Percentiles rank a stretch among this genome's conserved stretches.
These are phyloP conservation scores for Oophaga sylvatica DNA, from an alignment of 2,797 vertebrate species.

Conservation along the genomic window DNA sequence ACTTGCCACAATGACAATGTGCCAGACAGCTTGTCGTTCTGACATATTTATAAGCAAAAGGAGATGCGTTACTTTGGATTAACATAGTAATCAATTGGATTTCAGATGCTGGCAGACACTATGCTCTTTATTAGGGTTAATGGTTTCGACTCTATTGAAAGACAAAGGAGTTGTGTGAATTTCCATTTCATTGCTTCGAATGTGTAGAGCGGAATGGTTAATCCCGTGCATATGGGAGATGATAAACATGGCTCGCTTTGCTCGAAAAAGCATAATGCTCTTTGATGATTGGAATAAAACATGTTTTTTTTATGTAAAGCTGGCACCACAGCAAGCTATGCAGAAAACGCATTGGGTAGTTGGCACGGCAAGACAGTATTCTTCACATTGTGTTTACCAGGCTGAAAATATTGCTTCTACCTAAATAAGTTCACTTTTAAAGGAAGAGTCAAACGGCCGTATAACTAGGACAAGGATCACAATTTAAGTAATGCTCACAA, in stretches of 20 bases:
- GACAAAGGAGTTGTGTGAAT: slow-evolving; percentile 42
- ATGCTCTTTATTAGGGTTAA: slow-evolving; percentile 51
- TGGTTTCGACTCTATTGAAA: slow-evolving; percentile 34
- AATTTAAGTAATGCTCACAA: too few species aligned
- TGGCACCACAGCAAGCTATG: slow-evolving; percentile 3
- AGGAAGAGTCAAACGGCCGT: too few species aligned
- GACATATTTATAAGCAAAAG: slow-evolving; percentile 51
- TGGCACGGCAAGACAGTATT: neutral
- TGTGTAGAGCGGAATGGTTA: slow-evolving; percentile 39
- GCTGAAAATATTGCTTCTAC: neutral
- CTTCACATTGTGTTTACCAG: neutral
- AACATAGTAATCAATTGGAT: slow-evolving; percentile 52
- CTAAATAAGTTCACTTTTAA: neutral
- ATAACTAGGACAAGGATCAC: too few species aligned
- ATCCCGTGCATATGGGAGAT: slow-evolving; percentile 47
- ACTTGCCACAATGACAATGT: slow-evolving; percentile 18
- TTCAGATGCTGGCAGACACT: slow-evolving; percentile 27
- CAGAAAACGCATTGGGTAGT: slow-evolving; percentile 6
- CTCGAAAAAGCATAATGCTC: slow-evolving; percentile 44
- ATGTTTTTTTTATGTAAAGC: slow-evolving; percentile 47
- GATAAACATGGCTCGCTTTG: slow-evolving; percentile 54
- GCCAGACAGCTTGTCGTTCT: slow-evolving; percentile 35
- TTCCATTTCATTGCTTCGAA: slow-evolving; percentile 40
- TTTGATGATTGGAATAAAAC: slow-evolving; percentile 48
- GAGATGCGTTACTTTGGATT: slow-evolving; percentile 30